Conservation (phyloP, 2,797 vertebrate species). For the Salmo trutta region DNA sequence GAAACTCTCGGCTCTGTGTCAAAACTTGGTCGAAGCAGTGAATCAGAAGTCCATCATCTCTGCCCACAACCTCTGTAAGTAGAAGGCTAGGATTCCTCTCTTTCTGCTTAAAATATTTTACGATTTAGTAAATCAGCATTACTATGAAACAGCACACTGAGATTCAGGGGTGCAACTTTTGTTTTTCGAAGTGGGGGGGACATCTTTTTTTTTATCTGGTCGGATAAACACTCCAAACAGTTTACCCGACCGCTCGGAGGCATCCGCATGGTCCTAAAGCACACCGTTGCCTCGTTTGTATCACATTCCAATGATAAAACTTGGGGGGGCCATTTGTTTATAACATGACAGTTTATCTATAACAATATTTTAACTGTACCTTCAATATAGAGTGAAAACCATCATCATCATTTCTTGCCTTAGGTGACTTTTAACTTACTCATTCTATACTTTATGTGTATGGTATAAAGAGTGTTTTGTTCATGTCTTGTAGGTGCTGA, state of each 20-base stretch:
- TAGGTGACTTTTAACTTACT: neutral
- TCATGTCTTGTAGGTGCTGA: neutral
- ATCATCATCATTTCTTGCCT: neutral
- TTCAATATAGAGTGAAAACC: neutral
- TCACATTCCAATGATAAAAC: no score
- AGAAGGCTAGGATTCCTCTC: neutral
- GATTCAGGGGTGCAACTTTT: neutral
- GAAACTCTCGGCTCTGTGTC: slow-evolving; percentile 2
- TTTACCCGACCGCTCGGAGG: no score
- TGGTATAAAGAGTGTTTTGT: neutral
- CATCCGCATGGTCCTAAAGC: no score
- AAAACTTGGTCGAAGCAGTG: slow-evolving; percentile 1
- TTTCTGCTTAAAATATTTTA: no score
- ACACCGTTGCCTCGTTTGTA: no score
- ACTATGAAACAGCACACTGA: neutral
- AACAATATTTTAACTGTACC: neutral
- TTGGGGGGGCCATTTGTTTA: neutral
- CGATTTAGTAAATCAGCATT: neutral
- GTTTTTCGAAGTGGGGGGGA: no score
- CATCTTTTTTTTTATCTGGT: no score
- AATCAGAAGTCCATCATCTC: slow-evolving; percentile 12
- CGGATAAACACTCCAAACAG: no score
- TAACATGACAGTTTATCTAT: neutral
- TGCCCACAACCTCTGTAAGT: slow-evolving; percentile 10
- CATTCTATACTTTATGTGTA: neutral